Evolutionary conservation across 2,113 vertebrate species (phyloP).

Genomic region (Myrmecobius fasciatus): DNA sequence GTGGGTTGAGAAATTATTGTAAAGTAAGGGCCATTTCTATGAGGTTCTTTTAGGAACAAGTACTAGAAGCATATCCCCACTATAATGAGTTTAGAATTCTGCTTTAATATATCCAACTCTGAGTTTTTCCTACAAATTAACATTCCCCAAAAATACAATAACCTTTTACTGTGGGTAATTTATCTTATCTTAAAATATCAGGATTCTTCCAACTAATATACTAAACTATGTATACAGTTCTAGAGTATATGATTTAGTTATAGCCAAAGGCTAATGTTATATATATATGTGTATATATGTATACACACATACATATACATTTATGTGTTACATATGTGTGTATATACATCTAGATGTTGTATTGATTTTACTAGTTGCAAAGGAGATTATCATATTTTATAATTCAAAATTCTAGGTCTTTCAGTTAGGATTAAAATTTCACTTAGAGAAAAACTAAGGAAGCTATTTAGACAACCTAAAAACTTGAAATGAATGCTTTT

Average conservation of each 20-base stretch:
- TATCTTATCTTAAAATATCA: neutral
- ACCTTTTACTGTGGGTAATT: neutral
- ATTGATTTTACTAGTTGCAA: neutral
- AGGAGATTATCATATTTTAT: neutral
- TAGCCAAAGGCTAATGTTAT: too few species aligned
- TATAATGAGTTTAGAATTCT: neutral
- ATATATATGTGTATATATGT: too few species aligned
- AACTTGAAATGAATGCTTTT: neutral
- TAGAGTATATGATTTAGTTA: neutral
- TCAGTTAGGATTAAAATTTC: neutral
- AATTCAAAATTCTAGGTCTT: neutral
- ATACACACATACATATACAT: too few species aligned
- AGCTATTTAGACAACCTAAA: neutral
- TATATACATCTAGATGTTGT: neutral
- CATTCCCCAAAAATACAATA: neutral
- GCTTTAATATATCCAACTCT: neutral
- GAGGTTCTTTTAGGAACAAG: neutral
- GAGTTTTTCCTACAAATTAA: neutral
- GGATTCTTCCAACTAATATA: neutral
- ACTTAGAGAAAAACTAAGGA: neutral
- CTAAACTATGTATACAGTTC: neutral
- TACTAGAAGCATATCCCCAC: neutral
- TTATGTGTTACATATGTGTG: neutral
- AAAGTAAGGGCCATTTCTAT: neutral
- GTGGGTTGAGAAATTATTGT: neutral